Evolutionary conservation across 2,113 vertebrate genomes (phyloP), one percentile per base, ranked within the genome.

Genomic region (Microcebus lehilahytsara): DNA sequence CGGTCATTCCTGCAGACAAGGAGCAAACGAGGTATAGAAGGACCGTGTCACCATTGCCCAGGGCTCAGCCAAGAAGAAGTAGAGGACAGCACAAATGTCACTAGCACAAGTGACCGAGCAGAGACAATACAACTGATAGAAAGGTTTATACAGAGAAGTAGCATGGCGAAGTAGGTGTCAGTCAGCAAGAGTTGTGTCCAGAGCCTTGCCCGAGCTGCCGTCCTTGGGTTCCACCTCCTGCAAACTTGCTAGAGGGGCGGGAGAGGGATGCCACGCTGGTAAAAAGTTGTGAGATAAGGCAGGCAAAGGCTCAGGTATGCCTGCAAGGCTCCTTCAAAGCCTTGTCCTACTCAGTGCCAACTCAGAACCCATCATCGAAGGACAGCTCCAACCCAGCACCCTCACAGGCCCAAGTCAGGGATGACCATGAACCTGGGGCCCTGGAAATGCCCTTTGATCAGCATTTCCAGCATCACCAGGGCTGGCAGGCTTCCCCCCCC

Each of bases 41-140:
- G 40, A n/a, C 71, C 5, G 0, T n/a, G 67, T 40, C 4, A 0
- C 87, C 30, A 1, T 30, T 46, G 19, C 20, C 62, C 49, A 37
- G 81, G 34, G 40, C 22, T n/a, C 88, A 74, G 81, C 27, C 32
- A 9, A 56, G 49, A 92, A 34, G n/a, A 56, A 64, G 49, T 1
- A 34, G 69, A 72, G 67, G 67, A 66, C 34, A 78, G n/a, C 3
- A 20, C 58, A 74, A 37, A 64, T 75, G 75, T 32, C 79, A 32
- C 40, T 75, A 34, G 32, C 34, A 40, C 9, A 27, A 62, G 58
- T 16, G 23, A 85, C n/a, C 13, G 27, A 67, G 40, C 46, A 67
- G 84, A 74, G 20, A 49, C 81, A 66, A 30, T 23, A 10, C 0
- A 0, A 11, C 19, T 20, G 49, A 81, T 2, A 20, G 49, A 67